Evolutionary conservation across 2,113 vertebrate species (phyloP), one percentile per base, ranked within the genome.

Genomic region (Catharus fuscescens): DNA sequence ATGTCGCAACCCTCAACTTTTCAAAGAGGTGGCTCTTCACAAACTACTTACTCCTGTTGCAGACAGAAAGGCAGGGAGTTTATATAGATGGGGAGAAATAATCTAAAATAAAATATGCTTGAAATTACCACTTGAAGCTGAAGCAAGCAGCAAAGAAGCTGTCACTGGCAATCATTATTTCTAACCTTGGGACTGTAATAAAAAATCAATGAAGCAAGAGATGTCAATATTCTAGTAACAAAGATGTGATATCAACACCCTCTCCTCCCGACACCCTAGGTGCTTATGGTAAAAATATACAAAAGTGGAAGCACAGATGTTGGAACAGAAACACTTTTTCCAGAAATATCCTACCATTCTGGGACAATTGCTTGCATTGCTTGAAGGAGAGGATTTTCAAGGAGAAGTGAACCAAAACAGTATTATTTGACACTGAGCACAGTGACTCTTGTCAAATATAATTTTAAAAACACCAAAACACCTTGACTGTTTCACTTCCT

Each of bases 131-230:
- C 96, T 95, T 94, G 64, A 92, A 96, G 73, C 81, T 73, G 92
- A 95, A 97, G 97, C 96, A 97, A 98, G 98, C 95, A 97, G 95
- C 97, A 97, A 97, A 98, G 79, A 90, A 98, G 95, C 95, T 97
- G 96, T 97, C 91, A 81, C 60, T 97, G 98, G 97, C 95, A 97
- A 96, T 98, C 97, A 95, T 98, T 97, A 97, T 97, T 96, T 97
- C 89, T 90, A 94, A 98, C 98, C 98, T 98, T 96, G 16, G 92
- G 95, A 97, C 97, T 98, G 98, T 99, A 99, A 99, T 98, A 98
- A 98, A 99, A 98, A 99, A 98, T 98, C 98, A 99, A 98, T 95
- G 98, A 98, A 98, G 97, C 99, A 98, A 97, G 95, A 93, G 97
- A 98, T 97, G 98, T 98, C 98, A 97, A 97, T 98, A 98, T 97